Base-by-base conservation (phyloP, 64 coral and sea anemone species). In the Trachythela sp. region DNA sequence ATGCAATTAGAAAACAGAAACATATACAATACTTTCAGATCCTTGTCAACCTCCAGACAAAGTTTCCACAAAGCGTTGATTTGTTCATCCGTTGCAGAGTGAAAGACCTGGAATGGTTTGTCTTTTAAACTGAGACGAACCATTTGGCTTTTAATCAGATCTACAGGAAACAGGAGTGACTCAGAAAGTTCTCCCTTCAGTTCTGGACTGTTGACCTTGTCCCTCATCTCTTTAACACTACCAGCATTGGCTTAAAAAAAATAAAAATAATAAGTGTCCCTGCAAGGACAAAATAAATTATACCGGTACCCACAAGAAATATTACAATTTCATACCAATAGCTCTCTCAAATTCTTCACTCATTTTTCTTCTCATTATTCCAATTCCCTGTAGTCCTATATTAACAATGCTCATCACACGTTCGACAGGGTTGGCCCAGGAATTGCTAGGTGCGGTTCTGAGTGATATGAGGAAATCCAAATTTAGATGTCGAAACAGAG, bases 391-490 rank as follows among this genome's bases (percentile, higher is more conserved):
- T 1, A 89, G n/a, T 0, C 88, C 75, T 9, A 89, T 18, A 8
- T 89, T 89, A 0, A 84, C 48, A 89, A 89, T 89, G 20, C 87
- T 89, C 87, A 83, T 89, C 4, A 89, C 52, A 0, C 43, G 70
- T 41, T 89, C 70, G 0, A 89, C 68, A 48, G 45, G 87, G 14
- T 89, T 80, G 0, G 87, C 87, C 88, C 88, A 83, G 2, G 70
- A 89, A 48, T 89, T 70, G 67, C 76, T 89, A 5, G 88, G 88
- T 0, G 88, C 88, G 0, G 88, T 89, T 0, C 70, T 38, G 7
- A 13, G 67, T 1, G 88, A 54, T 0, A 89, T 77, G 13, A 89
- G 88, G 13, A 89, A 32, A 80, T 89, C 88, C 41, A 54, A 29
- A 22, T 83, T 60, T 30, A 89, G 26, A 40, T 0, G 0, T 77